Evolutionary conservation across 2,888 invertebrate genomes (phyloP).

Genomic region (Nemapogon koenigi): DNA sequence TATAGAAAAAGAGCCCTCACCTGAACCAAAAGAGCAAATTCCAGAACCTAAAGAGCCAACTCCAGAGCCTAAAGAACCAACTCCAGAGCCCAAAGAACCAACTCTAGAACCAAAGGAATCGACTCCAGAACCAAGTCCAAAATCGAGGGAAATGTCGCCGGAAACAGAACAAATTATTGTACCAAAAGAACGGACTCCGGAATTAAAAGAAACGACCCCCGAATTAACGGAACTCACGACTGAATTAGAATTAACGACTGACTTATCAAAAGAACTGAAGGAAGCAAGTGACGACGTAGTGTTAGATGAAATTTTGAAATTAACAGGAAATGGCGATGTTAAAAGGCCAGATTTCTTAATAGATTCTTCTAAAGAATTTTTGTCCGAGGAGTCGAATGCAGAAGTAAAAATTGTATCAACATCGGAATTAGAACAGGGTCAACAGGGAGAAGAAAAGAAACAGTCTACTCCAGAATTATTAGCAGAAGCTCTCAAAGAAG

Average conservation of each 20-base stretch:
- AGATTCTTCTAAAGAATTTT: conserved; percentile 29
- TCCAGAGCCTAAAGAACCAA: conserved; percentile 7
- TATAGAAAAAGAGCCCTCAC: conserved; percentile 17
- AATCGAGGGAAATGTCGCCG: conserved; percentile 11
- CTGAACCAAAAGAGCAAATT: conserved; percentile 13
- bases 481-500: conserved; percentile 42
- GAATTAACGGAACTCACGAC: conserved; percentile 9
- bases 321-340: too few relatives aligned
- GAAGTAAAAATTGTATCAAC: conserved; percentile 21
- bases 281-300: conserved; percentile 12
- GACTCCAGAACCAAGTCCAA: conserved; percentile 8
- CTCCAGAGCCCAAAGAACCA: not conserved
- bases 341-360: conserved; percentile 14
- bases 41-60: conserved; percentile 12
- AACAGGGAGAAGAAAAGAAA: conserved; percentile 28
- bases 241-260: conserved; percentile 18
- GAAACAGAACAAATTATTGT: conserved; percentile 1
- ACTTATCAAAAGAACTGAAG: conserved; percentile 18
- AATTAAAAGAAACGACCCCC: conserved; percentile 18
- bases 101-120: conserved; percentile 12
- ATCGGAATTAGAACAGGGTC: conserved; percentile 29
- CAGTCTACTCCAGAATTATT: conserved; percentile 39
- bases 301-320: too few relatives aligned
- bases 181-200: conserved; percentile 17
- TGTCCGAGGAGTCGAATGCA: conserved; percentile 28